Base-by-base conservation (phyloP, 1,140 invertebrate species). In the Geopemphigus sp. region DNA sequence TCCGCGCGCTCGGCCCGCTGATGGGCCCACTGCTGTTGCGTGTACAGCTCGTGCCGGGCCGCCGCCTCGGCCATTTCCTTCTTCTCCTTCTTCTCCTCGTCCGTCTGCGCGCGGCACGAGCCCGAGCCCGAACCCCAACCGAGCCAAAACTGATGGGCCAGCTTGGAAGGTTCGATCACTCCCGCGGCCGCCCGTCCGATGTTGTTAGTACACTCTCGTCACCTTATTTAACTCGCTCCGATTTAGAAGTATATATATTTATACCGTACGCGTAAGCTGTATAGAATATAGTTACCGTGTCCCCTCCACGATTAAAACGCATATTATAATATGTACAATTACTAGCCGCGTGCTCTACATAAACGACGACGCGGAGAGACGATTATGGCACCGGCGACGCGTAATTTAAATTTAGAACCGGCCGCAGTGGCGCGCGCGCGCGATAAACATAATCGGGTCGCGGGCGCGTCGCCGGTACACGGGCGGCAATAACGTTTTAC, bases 71-170 rank as follows among this genome's bases (percentile, higher is more conserved):
- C 82, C 54, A 81, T 74, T 50, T 82, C 82, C 61, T 82, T 83
- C 70, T 84, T 83, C 81, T 84, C 83, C 80, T 84, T 84, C 81
- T 84, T 84, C 82, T 84, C 83, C 74, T 84, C 83, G 81, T 84
- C 83, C 47, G 82, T 82, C 74, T 83, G 83, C 56, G 81, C 81
- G 22, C 83, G 80, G 59, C 83, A 82, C 45, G 82, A 81, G 59
- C 83, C 83, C n/a, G 83, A 82, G 61, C 83, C 83, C 73, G 83
- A 82, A 70, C 82, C 82, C 81, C 83, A 83, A 80, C 72, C 56
- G 81, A 83, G 83, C 83, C 83, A 84, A 78, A 84, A 84, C 82
- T 84, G 83, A 74, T 84, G 83, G 72, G 83, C 83, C 83, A 83
- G 83, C 80, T 83, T 84, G 82, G 61, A 66, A 56, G 57, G 70